Evolutionary conservation across 2,888 invertebrate species (phyloP), one percentile per base, ranked within the genome.

Genomic region (Meganola albula): DNA sequence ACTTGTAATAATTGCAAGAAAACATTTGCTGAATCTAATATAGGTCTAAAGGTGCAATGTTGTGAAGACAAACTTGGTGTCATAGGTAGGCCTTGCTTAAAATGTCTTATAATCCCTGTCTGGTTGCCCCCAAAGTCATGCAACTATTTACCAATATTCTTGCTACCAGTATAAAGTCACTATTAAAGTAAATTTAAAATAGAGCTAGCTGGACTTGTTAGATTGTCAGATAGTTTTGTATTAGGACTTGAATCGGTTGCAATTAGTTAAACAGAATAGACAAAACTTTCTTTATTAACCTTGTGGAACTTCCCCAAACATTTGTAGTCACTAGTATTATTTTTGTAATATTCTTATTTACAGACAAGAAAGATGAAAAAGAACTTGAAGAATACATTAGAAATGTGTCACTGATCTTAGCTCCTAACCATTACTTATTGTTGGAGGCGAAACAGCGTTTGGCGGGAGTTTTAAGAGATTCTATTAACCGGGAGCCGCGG

Each of bases 361-460:
- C 53, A 88, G 88, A 87, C 53, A 79, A 74, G 57, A 76, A 75
- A 40, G 80, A 87, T 48, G 65, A 83, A 27, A 73, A 71, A 40
- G 77, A 78, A 42, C 48, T 85, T 26, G 89, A 89, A 49, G 72
- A 82, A 35, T 75, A 88, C 24, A 77, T 89, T 12, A 72, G 64
- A 23, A 89, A 89, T 49, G 77, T 92, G 6, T 76, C 85, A 0
- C 59, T 83, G 1, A 78, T 90, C 2, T 79, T 93, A 14, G 89
- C 92, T 51, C 87, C 87, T 0, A 90, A 91, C 57, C 93, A 93
- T 63, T 91, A 88, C 47, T 54, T 93, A 11, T 71, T 93, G 29
- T 38, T 93, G 26, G 90, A 91, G 36, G 74, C 93, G 1, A 92
- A 92, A 55, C 93, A 93, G 59, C 89, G 89, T 27, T 74, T 93